Percentiles rank a stretch among this genome's conserved stretches.
Evolutionary conservation across 2,888 invertebrate genomes (phyloP).

Genomic region (Dryococelus australis): DNA sequence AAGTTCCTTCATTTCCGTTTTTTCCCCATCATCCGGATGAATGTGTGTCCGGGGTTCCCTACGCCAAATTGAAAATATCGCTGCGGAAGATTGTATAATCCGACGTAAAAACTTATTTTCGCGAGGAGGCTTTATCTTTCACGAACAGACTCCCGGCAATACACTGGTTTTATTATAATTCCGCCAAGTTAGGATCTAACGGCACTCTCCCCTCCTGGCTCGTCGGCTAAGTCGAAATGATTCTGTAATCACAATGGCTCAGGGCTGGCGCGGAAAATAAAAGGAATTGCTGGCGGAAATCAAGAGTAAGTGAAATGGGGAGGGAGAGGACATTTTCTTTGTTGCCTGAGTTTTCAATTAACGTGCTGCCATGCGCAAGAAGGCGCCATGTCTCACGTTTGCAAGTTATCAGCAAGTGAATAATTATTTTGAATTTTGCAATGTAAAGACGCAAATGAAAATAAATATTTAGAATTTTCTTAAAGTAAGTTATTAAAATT

Average conservation of each 20-base stretch:
- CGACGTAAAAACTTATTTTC: conserved; percentile 4
- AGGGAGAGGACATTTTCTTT: conserved; percentile 2
- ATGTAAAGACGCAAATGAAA: no score
- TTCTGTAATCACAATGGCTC: conserved; percentile 10
- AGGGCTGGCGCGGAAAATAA: conserved; percentile 16
- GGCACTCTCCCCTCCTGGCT: not conserved
- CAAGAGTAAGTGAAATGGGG: not conserved
- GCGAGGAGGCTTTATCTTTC: not conserved
- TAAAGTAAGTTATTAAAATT: no score
- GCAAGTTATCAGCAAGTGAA: not conserved
- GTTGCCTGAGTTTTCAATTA: conserved; percentile 16
- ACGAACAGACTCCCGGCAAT: not conserved
- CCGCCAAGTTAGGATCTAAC: conserved; percentile 16
- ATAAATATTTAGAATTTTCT: no score
- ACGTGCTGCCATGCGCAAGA: not conserved
- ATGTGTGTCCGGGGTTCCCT: not conserved
- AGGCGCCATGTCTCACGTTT: not conserved
- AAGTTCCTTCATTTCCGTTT: not conserved
- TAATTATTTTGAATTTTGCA: no score
- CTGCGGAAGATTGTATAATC: conserved; percentile 6
- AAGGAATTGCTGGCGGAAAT: conserved; percentile 16
- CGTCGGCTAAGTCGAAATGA: not conserved
- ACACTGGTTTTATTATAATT: conserved; percentile 16
- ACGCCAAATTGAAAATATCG: conserved; percentile 9
- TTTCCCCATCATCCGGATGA: not conserved